phyloP scores from a whole-genome alignment of 2,113 vertebrate genomes.

The Brachionichthys hirsutus region DNA sequence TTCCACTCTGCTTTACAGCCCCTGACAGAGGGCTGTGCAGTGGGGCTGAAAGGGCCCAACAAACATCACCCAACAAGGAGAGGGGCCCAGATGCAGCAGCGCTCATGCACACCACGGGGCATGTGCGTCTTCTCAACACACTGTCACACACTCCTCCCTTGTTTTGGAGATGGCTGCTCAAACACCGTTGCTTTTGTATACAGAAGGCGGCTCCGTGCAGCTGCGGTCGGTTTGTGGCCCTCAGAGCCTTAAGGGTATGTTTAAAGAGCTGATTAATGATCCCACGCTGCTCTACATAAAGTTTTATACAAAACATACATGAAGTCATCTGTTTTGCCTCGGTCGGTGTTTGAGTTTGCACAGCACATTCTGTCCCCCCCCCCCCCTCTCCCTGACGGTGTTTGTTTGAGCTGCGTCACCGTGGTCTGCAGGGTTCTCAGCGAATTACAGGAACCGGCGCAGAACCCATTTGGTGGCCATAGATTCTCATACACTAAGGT shows the following conservation, averaged over 20 bases:
- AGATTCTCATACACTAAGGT: no score
- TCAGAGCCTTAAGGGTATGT: conserved; percentile 52
- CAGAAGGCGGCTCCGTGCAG: conserved; percentile 54
- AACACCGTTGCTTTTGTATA: conserved; percentile 66
- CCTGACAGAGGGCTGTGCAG: conserved; percentile 57
- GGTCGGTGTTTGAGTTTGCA: conserved; percentile 29
- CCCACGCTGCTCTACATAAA: conserved; percentile 48
- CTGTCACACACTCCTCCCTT: conserved; percentile 63
- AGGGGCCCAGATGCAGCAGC: conserved; percentile 57
- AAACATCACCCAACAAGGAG: conserved; percentile 84
- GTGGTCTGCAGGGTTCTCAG: no score
- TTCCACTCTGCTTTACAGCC: conserved; percentile 73
- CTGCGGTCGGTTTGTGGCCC: conserved; percentile 58
- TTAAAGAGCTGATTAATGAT: conserved; percentile 49
- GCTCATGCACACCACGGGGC: conserved; percentile 50
- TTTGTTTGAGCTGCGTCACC: conserved; percentile 14
- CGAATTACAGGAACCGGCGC: no score
- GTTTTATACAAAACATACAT: conserved; percentile 40
- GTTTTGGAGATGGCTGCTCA: conserved; percentile 69
- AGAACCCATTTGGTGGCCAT: no score
- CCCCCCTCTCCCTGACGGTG: neutral
- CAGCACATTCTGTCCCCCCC: conserved; percentile 31
- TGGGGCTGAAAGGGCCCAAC: conserved; percentile 52
- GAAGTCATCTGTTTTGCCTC: conserved; percentile 68
- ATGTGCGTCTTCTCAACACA: conserved; percentile 60